These are phyloP conservation scores for Nesoenas mayeri DNA, from an alignment of 2,113 vertebrate genomes.

Conservation along the genomic window DNA sequence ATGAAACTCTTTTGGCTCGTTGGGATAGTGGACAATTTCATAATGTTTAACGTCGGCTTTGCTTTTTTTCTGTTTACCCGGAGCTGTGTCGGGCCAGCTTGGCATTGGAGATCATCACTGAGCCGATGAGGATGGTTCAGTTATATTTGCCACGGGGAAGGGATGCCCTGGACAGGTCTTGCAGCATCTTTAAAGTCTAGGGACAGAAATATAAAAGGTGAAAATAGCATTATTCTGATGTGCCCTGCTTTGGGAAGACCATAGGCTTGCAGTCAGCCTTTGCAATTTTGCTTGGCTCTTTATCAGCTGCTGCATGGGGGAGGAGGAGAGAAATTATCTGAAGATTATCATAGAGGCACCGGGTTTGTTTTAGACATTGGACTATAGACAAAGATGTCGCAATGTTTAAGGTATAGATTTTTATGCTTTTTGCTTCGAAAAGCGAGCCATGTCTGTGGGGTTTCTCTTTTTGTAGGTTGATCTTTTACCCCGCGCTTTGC, in stretches of 20 bases:
- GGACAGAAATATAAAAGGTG: neutral
- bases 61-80: neutral
- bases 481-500: neutral
- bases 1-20: neutral
- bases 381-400: neutral
- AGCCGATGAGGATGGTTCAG: neutral
- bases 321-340: neutral
- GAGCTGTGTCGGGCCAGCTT: neutral
- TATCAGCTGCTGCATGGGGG: neutral
- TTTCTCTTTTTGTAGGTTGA: neutral
- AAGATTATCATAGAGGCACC: neutral
- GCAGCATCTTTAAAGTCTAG: neutral
- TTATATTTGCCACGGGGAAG: accelerated
- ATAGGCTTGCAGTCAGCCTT: neutral
- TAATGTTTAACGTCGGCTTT: neutral
- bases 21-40: neutral
- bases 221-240: neutral
- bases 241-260: neutral
- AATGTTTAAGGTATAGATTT: neutral
- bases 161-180: neutral
- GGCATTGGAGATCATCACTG: neutral
- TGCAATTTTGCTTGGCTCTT: neutral
- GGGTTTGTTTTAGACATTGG: neutral
- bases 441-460: neutral
- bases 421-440: neutral